Base-by-base conservation (phyloP, 2,113 vertebrate species). In the Bufo bufo region DNA sequence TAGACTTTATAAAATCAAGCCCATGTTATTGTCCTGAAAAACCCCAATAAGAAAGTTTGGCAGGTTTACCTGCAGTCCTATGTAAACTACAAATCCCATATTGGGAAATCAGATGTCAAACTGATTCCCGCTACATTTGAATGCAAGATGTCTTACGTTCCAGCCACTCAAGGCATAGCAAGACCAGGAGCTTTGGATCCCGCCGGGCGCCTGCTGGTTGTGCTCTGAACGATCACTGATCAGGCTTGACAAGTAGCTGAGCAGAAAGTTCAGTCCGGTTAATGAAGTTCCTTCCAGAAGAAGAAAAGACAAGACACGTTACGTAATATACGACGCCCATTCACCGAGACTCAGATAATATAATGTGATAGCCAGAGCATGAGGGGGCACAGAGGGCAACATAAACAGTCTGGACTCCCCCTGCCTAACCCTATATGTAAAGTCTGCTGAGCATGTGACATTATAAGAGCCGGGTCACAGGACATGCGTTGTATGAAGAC, bases 191-290 rank as follows among this genome's bases (percentile, higher is more conserved):
- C 52, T 75, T 3, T 10, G 69, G 17, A 58, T 16, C 52, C 12
- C 54, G 54, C 13, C 20, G 52, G 69, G 72, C 72, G 13, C 74
- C 85, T 12, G 83, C 72, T 65, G 85, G 6, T 65, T 86, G 58
- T 69, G 85, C 66, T 66, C 16, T 86, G 84, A 43, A 56, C 13
- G 54, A 54, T 23, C 23, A 58, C 56, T 54, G 61, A 86, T 86
- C 47, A 19, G 49, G 85, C 75, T 79, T 86, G 85, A 86, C 85
- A 86, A 80, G 85, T 10, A 77, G 84, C 72, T 77, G 54, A 77
- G 23, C 84, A 63, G 54, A 77, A 61, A 59, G 45, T 56, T 69
- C 45, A 45, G 61, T 8, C 19, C 8, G 77, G 77, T 43, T 79
- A 78, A 77, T 47, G 71, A 47, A 66, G 58, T n/a, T 79, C 20